These are phyloP conservation scores for Netelia inedita DNA, from an alignment of 2,888 invertebrate species.

Conservation along the genomic window DNA sequence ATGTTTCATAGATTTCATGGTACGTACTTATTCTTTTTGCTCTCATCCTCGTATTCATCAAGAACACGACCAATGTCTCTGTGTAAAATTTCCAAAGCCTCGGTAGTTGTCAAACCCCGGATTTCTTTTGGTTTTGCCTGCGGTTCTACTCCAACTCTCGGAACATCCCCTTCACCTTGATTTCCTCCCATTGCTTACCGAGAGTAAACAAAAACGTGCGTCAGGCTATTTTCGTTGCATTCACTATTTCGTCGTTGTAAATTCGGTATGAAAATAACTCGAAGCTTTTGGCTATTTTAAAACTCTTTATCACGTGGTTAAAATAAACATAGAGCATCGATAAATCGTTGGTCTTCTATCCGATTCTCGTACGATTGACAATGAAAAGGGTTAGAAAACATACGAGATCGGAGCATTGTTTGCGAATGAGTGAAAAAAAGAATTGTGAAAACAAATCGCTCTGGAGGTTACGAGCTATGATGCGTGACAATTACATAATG, in stretches of 20 bases:
- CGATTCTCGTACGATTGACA: background rate
- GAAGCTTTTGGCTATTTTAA: conserved; percentile 61
- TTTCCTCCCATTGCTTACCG: conserved; percentile 76
- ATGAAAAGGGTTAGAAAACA: conserved; percentile 12
- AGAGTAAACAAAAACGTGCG: conserved; percentile 14
- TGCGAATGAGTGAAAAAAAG: conserved; percentile 34
- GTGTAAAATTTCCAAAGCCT: conserved; percentile 90
- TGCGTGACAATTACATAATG: conserved; percentile 67
- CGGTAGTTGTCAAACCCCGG: conserved; percentile 88
- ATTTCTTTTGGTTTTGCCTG: conserved; percentile 72
- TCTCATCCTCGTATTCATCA: conserved; percentile 88
- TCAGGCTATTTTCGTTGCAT: conserved; percentile 10
- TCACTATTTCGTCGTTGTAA: conserved; percentile 23
- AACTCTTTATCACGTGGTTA: conserved; percentile 58
- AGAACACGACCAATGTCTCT: conserved; percentile 90
- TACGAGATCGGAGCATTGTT: conserved; percentile 17
- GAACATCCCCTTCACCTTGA: conserved; percentile 68
- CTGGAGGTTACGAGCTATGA: conserved; percentile 51
- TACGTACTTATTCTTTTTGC: conserved; percentile 86
- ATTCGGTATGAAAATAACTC: conserved; percentile 62
- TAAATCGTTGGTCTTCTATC: conserved; percentile 49
- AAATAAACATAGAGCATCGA: conserved; percentile 51
- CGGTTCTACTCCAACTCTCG: conserved; percentile 67
- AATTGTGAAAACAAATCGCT: conserved; percentile 30
- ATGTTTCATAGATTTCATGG: background rate